These are phyloP conservation scores for Maniola hyperantus DNA, from an alignment of 2,888 invertebrate species.

Conservation along the genomic window DNA sequence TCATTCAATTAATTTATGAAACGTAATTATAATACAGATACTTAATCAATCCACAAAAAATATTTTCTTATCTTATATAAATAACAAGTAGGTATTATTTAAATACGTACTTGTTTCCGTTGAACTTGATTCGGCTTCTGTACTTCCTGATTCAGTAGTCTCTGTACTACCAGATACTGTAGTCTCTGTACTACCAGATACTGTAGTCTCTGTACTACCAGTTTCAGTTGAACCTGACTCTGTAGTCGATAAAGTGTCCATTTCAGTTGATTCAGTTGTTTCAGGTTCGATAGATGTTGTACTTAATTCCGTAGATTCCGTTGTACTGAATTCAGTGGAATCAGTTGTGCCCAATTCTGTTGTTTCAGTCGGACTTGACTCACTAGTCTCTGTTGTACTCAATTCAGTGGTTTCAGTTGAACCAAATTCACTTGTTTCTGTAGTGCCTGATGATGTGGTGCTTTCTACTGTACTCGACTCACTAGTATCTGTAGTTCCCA, in stretches of 20 bases:
- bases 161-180: slow-evolving; percentile 25
- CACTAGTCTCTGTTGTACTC: slow-evolving; percentile 12
- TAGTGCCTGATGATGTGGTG: background rate
- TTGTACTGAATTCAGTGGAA: background rate
- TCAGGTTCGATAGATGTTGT: slow-evolving; percentile 27
- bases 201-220: slow-evolving; percentile 21
- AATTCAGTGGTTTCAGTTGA: slow-evolving; percentile 19
- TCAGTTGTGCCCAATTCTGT: slow-evolving; percentile 4
- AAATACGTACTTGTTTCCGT: slow-evolving; percentile 36
- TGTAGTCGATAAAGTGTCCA: background rate
- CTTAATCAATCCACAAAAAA: no score
- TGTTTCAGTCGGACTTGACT: slow-evolving; percentile 4
- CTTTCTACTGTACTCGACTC: background rate
- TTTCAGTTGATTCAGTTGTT: slow-evolving; percentile 21
- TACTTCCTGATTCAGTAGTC: slow-evolving; percentile 25
- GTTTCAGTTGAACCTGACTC: slow-evolving; percentile 22
- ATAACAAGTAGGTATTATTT: background rate
- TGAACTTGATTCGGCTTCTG: slow-evolving; percentile 18
- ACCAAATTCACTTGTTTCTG: slow-evolving; percentile 16
- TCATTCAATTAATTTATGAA: no score
- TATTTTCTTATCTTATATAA: background rate
- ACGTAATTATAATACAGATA: no score
- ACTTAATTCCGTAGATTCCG: slow-evolving; percentile 8
- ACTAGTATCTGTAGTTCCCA: background rate
- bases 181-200: slow-evolving; percentile 23